These are phyloP conservation scores for Chinchilla lanigera DNA, from an alignment of 2,113 vertebrate genomes.

Conservation along the genomic window DNA sequence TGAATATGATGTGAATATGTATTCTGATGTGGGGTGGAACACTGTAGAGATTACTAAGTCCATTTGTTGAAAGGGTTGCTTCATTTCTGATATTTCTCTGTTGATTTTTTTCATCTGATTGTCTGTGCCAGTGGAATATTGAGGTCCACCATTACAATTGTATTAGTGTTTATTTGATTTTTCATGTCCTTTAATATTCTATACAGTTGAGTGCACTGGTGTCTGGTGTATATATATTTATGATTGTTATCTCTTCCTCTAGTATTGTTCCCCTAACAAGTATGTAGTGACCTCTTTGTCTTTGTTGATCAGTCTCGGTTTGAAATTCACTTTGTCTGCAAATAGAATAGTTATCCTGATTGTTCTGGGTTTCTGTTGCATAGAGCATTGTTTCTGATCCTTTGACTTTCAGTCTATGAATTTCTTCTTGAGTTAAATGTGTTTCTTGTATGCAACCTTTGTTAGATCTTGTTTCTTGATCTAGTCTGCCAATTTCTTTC, in stretches of 20 bases:
- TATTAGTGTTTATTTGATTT: background rate
- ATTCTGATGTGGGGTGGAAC: background rate
- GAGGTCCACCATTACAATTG: background rate
- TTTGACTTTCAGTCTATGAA: background rate
- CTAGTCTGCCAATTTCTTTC: background rate
- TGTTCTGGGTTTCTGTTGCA: background rate
- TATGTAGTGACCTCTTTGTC: background rate
- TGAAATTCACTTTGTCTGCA: background rate
- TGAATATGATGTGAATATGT: background rate
- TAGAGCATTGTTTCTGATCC: background rate
- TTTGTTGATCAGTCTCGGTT: background rate
- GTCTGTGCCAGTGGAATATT: background rate
- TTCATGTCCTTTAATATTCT: background rate
- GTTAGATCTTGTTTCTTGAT: background rate
- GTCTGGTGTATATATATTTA: background rate
- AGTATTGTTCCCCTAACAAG: background rate
- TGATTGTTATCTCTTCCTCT: background rate
- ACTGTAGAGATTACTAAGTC: background rate
- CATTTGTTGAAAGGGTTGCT: background rate
- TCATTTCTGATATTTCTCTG: background rate
- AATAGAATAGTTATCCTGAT: background rate
- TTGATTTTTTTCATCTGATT: background rate
- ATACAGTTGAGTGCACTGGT: background rate
- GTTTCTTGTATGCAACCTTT: background rate
- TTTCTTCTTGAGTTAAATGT: background rate